Percentiles rank a stretch among this genome's conserved stretches.
Conservation (phyloP, 2,888 invertebrate genomes). For the Tromatobia lineatoria region DNA sequence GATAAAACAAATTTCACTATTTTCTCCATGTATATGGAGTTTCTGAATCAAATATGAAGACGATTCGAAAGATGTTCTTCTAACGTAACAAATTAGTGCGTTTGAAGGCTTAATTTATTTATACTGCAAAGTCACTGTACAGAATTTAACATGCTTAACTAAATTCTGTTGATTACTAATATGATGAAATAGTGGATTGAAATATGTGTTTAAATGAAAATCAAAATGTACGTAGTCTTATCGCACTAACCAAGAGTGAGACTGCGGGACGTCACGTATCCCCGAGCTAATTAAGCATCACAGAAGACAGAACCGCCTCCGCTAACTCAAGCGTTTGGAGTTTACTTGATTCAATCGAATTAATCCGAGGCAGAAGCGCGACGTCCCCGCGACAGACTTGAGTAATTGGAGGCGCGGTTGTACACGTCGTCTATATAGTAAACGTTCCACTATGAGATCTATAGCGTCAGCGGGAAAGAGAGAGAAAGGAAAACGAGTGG, state of each 20-base stretch:
- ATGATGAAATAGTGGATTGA: not conserved
- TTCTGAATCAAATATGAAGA: too few relatives aligned
- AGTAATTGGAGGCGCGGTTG: slow-evolving; percentile 75
- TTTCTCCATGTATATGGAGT: too few relatives aligned
- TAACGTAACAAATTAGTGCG: too few relatives aligned
- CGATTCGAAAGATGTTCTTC: too few relatives aligned
- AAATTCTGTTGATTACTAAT: not conserved
- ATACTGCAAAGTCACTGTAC: not conserved
- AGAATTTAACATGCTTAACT: not conserved
- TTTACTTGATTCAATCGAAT: slow-evolving; percentile 77
- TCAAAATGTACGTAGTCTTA: not conserved
- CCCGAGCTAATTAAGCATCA: slow-evolving; percentile 54
- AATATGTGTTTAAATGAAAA: not conserved
- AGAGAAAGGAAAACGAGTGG: slow-evolving; percentile 24
- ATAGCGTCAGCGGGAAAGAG: slow-evolving; percentile 26
- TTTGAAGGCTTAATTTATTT: not conserved
- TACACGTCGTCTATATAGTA: slow-evolving; percentile 24
- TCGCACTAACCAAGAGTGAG: not conserved
- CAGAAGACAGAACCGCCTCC: slow-evolving; percentile 23
- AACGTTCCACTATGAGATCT: not conserved
- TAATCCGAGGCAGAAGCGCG: slow-evolving; percentile 71
- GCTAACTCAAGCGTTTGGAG: slow-evolving; percentile 60
- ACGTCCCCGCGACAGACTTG: slow-evolving; percentile 63
- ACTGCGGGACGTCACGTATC: slow-evolving; percentile 44
- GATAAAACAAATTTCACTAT: too few relatives aligned